Conservation (phyloP, 1,140 invertebrate species). For the Lepidurus couesii region DNA sequence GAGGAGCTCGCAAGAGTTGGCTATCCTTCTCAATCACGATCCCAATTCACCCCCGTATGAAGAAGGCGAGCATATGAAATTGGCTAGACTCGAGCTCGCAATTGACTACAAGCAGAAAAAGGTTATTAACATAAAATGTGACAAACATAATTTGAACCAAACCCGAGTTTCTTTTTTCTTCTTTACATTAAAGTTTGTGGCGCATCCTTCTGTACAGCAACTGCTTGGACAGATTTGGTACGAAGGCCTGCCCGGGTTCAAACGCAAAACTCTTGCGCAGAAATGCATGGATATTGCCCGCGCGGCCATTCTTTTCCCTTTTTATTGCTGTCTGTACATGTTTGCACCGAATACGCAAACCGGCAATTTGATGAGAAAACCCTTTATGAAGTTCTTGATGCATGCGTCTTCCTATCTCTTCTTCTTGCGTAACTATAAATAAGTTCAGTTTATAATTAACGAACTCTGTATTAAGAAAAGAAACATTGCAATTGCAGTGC, state of each 20-base stretch:
- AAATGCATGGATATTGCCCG: conserved; percentile 64
- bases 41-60: conserved; percentile 60
- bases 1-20: conserved; percentile 79
- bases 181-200: conserved; percentile 64
- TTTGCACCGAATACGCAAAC: conserved; percentile 65
- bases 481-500: conserved; percentile 52
- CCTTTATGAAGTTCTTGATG: conserved; percentile 91
- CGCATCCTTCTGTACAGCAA: conserved; percentile 89
- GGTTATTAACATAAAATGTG: conserved; percentile 49
- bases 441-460: background rate
- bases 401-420: conserved; percentile 87
- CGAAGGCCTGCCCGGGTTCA: conserved; percentile 80
- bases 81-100: conserved; percentile 75
- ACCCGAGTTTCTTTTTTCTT: conserved; percentile 31
- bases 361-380: conserved; percentile 74
- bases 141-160: background rate
- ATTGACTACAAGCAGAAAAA: conserved; percentile 90
- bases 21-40: conserved; percentile 84
- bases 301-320: conserved; percentile 73
- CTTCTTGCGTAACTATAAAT: conserved; percentile 62
- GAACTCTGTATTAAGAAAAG: background rate
- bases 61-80: conserved; percentile 65
- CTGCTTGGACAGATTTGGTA: conserved; percentile 87
- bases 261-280: conserved; percentile 62
- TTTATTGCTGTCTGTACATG: conserved; percentile 77